Evolutionary conservation across 2,113 vertebrate genomes (phyloP).

Genomic region (Lonchura striata): DNA sequence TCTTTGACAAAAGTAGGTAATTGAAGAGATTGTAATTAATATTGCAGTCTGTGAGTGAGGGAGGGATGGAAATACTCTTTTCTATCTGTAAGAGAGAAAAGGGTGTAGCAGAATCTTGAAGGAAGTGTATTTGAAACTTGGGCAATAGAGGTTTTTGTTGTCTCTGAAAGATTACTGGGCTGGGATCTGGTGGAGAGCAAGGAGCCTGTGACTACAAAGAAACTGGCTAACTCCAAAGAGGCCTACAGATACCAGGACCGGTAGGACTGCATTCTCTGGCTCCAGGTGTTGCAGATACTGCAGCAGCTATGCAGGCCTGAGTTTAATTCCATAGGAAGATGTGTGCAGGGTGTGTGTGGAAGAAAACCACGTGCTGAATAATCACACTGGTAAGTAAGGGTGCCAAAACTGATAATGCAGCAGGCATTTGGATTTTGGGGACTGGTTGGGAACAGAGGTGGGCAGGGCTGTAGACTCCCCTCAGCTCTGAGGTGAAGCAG

Average conservation of each 20-base stretch:
- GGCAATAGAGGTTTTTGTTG: not conserved
- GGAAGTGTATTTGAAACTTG: not conserved
- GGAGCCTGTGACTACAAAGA: fast-evolving
- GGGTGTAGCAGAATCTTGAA: not conserved
- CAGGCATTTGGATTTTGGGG: not conserved
- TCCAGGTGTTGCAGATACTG: not conserved
- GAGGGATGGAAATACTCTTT: not conserved
- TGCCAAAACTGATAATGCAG: not conserved
- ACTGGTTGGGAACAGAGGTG: not conserved
- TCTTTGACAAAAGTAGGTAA: not conserved
- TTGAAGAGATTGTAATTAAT: not conserved
- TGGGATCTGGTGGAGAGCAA: not conserved
- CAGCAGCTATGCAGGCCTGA: not conserved
- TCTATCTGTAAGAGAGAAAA: not conserved
- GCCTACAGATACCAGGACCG: not conserved
- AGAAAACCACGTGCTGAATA: not conserved
- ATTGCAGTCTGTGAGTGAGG: not conserved
- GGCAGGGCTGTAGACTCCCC: not conserved
- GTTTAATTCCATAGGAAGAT: not conserved
- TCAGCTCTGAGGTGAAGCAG: not conserved
- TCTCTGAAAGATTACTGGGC: not conserved
- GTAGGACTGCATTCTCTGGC: not conserved
- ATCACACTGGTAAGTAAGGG: not conserved
- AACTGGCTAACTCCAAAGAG: not conserved
- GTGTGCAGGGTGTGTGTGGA: not conserved